phyloP scores from a whole-genome alignment of 2,113 vertebrate genomes.

The Ondatra zibethicus region DNA sequence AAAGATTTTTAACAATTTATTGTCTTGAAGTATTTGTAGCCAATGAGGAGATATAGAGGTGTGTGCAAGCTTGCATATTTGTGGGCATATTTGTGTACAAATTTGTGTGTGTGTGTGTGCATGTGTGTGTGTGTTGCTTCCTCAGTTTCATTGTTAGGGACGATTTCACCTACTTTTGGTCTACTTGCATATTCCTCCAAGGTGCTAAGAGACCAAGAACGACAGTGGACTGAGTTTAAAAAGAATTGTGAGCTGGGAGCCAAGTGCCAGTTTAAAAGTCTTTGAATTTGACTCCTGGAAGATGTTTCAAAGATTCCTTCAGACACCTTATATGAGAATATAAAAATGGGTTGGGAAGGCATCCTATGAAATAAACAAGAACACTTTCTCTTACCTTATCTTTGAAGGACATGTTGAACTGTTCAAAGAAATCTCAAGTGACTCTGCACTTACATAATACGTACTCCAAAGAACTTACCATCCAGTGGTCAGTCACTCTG shows the following conservation, averaged over 20 bases:
- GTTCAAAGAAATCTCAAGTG: constrained; percentile 42
- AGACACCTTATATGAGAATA: neutral
- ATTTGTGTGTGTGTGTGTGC: neutral
- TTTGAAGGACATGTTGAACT: constrained; percentile 45
- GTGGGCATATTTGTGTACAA: neutral
- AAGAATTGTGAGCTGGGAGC: neutral
- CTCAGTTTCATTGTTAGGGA: neutral
- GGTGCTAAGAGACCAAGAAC: neutral
- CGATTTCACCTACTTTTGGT: neutral
- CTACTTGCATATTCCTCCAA: neutral
- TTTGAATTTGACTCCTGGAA: constrained; percentile 25
- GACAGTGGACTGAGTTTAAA: neutral
- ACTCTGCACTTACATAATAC: neutral
- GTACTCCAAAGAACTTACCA: neutral
- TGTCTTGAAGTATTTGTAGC: neutral
- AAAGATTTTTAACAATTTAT: neutral
- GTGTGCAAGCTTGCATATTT: neutral
- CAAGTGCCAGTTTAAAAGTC: constrained; percentile 9
- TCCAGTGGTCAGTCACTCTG: neutral
- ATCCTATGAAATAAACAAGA: constrained; percentile 64
- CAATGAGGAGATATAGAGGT: neutral
- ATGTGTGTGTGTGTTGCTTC: neutral
- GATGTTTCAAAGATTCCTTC: constrained; percentile 52
- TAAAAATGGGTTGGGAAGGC: constrained; percentile 34
- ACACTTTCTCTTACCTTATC: constrained; percentile 56